A percentile compares a stretch with the other conserved stretches of the same genome.
Evolutionary conservation across 2,888 invertebrate species (phyloP).

Genomic region (Papilio demoleus): DNA sequence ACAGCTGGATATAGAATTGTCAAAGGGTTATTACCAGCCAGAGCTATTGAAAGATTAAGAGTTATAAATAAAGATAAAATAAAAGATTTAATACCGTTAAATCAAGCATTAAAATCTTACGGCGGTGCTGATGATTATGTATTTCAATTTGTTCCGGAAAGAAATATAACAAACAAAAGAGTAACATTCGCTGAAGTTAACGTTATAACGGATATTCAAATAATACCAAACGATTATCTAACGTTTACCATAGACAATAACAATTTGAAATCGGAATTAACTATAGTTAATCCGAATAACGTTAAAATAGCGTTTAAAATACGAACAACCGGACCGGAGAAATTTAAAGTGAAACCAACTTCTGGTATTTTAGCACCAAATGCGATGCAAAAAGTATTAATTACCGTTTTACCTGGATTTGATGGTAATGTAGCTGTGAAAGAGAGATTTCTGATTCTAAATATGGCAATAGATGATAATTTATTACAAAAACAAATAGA

Average conservation of each 20-base stretch:
- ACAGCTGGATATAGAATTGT: slow-evolving; percentile 94
- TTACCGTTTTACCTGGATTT: slow-evolving; percentile 87
- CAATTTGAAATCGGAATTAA: slow-evolving; percentile 84
- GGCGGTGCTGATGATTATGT: slow-evolving; percentile 88
- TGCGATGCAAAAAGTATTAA: slow-evolving; percentile 83
- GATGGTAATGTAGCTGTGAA: slow-evolving; percentile 84
- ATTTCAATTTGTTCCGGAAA: slow-evolving; percentile 86
- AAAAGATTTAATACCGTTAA: slow-evolving; percentile 87
- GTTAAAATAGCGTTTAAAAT: slow-evolving; percentile 83
- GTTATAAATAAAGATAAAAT: slow-evolving; percentile 89
- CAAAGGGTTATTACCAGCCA: slow-evolving; percentile 91
- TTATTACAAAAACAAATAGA: slow-evolving; percentile 81
- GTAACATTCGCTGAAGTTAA: slow-evolving; percentile 43
- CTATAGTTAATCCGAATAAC: slow-evolving; percentile 85
- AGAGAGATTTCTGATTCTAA: slow-evolving; percentile 93
- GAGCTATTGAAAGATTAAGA: slow-evolving; percentile 92
- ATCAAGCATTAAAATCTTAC: slow-evolving; percentile 88
- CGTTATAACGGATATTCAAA: slow-evolving; percentile 71
- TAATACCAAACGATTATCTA: slow-evolving; percentile 86
- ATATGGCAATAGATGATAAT: slow-evolving; percentile 79
- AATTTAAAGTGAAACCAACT: slow-evolving; percentile 93
- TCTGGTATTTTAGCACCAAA: slow-evolving; percentile 87
- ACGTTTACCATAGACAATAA: slow-evolving; percentile 84
- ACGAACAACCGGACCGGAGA: slow-evolving; percentile 95
- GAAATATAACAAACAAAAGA: slow-evolving; percentile 48